Conservation (phyloP, 1,140 invertebrate species). For the Drosophila chauvacae region DNA sequence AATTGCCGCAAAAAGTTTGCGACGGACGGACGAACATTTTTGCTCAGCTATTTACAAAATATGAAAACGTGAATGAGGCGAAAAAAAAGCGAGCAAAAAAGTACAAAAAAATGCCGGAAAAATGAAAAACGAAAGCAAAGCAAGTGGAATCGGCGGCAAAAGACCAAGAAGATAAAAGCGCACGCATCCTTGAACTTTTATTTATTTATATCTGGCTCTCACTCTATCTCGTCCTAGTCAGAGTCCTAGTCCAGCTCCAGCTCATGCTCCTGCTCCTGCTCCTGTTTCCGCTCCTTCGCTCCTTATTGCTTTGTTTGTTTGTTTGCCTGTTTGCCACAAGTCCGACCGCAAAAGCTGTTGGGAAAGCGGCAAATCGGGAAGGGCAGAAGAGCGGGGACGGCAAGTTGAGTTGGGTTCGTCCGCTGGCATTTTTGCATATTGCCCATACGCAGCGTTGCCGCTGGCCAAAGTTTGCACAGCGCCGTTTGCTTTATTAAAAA, state of each 20-base stretch:
- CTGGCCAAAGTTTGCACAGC: conserved; percentile 69
- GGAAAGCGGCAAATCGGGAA: conserved; percentile 13
- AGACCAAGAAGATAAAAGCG: conserved; percentile 76
- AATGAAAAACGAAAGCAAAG: conserved; percentile 67
- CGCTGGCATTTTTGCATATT: conserved; percentile 79
- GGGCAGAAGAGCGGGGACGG: neutral
- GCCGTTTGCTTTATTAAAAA: conserved; percentile 82
- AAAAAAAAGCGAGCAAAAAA: conserved; percentile 22
- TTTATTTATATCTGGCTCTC: conserved; percentile 75
- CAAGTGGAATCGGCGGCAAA: conserved; percentile 70
- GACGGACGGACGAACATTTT: conserved; percentile 44
- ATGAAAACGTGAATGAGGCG: conserved; percentile 71
- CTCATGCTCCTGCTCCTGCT: conserved; percentile 1
- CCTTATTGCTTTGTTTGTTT: conserved; percentile 79
- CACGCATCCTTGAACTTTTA: conserved; percentile 83
- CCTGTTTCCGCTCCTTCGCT: conserved; percentile 46
- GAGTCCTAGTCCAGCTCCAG: conserved; percentile 9
- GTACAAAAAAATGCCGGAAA: conserved; percentile 16
- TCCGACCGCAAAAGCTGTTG: conserved; percentile 75
- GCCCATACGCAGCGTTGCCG: conserved; percentile 77
- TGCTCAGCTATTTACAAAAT: conserved; percentile 73
- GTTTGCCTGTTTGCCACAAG: conserved; percentile 72
- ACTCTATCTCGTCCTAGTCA: conserved; percentile 23
- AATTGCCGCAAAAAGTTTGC: conserved; percentile 78
- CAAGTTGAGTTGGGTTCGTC: conserved; percentile 26